Base-by-base conservation (phyloP, 2,888 invertebrate genomes). In the Patella caerulea region DNA sequence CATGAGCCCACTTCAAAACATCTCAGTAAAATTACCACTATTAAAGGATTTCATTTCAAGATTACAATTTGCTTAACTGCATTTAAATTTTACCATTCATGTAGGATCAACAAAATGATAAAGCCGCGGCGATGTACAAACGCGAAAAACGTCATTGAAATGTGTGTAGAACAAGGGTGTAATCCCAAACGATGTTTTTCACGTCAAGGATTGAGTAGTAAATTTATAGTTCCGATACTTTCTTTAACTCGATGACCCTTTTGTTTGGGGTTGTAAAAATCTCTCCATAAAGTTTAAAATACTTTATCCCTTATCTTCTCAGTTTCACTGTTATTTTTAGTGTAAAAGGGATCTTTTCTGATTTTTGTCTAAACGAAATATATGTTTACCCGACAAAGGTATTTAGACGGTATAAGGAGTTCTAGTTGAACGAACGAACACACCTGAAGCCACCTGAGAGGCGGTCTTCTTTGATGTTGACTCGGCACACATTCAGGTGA, bases 201-300 rank as follows among this genome's bases (percentile, higher is more conserved):
- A 45, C 45, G 45, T 45, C 45, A 45, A 45, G 45, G 45, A 45
- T 45, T 45, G 45, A 45, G 45, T 45, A 45, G 45, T 45, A 45
- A 45, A 45, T 45, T 45, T 45, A 45, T 9, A 45, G 19, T 24
- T 65, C 65, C 65, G 19, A 65, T 24, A 24, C 65, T 65, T 65
- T 65, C 65, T 65, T 65, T 65, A 65, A 65, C 65, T 65, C 24
- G 65, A 65, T 65, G 65, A 65, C 65, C 65, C 65, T 65, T 24
- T 65, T 65, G 24, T 65, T 24, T 45, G 24, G 65, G 24, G 65
- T 65, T 65, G 65, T 65, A 65, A 65, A 65, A 65, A 65, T 19
- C 65, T 65, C 24, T 65, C 65, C 19, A 65, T 65, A 65, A 24
- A 65, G 14, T 19, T 65, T 65, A 24, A 65, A 65, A 65, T 65